A percentile compares a stretch with the other conserved stretches of the same genome.
Evolutionary conservation across 1,140 invertebrate genomes (phyloP).

Genomic region (Tetragonula clypearis): DNA sequence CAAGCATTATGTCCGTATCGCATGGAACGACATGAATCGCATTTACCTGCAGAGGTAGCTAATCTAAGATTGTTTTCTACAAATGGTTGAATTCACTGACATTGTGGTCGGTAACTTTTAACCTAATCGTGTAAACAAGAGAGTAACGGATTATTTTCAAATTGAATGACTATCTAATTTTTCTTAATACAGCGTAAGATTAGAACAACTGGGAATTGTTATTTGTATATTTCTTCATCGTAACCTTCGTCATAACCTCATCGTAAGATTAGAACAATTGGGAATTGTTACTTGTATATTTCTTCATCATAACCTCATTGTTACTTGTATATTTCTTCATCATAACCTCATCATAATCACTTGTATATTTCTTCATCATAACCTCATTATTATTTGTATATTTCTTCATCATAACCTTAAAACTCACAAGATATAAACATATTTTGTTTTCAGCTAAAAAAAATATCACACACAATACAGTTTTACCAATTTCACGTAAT

Average conservation of each 20-base stretch:
- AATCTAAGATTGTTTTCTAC: too few relatives aligned
- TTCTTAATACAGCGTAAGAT: not conserved
- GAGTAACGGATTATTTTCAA: not conserved
- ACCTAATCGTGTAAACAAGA: not conserved
- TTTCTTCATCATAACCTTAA: not conserved
- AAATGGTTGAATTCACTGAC: too few relatives aligned
- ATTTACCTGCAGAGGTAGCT: too few relatives aligned
- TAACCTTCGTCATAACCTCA: not conserved
- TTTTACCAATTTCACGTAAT: constrained; percentile 12
- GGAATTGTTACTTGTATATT: too few relatives aligned
- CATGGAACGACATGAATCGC: too few relatives aligned
- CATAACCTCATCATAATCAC: too few relatives aligned
- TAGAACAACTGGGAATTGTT: not conserved
- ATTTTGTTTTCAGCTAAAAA: not conserved
- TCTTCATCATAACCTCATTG: too few relatives aligned
- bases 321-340: too few relatives aligned
- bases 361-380: not conserved
- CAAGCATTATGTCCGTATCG: too few relatives aligned
- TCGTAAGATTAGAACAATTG: too few relatives aligned
- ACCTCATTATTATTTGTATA: too few relatives aligned
- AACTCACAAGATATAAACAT: not conserved
- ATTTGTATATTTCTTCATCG: not conserved
- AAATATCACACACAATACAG: not conserved
- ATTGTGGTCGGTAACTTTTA: too few relatives aligned
- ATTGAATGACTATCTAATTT: not conserved